Percentiles rank a stretch among this genome's conserved stretches.
These are phyloP conservation scores for Drosophila hawaiiensis DNA, from an alignment of 2,888 invertebrate species.

Conservation along the genomic window DNA sequence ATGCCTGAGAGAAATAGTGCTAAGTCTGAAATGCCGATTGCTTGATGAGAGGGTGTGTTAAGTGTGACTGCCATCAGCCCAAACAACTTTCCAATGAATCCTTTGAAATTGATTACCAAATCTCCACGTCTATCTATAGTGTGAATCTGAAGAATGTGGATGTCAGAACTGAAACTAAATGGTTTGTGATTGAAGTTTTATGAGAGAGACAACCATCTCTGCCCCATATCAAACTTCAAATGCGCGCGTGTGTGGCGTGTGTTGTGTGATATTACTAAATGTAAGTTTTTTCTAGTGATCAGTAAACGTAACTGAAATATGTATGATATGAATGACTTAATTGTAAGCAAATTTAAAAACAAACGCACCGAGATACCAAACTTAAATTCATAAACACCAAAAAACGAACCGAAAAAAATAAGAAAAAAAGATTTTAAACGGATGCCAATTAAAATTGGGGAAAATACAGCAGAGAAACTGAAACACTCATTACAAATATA, in stretches of 20 bases:
- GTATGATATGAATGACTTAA: slow-evolving; percentile 55
- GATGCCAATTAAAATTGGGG: slow-evolving; percentile 54
- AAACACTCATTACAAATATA: slow-evolving; percentile 19
- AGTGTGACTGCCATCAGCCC: slow-evolving; percentile 26
- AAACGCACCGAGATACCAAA: slow-evolving; percentile 39
- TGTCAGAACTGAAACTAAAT: slow-evolving; percentile 41
- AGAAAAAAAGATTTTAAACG: slow-evolving; percentile 76
- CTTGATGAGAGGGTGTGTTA: slow-evolving; percentile 7
- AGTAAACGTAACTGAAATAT: slow-evolving; percentile 37
- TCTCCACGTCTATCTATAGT: slow-evolving; percentile 49
- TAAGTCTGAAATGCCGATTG: slow-evolving; percentile 32
- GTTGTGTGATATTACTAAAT: slow-evolving; percentile 77
- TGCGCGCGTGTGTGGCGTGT: slow-evolving; percentile 73
- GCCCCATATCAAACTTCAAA: slow-evolving; percentile 50
- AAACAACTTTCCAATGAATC: slow-evolving; percentile 31
- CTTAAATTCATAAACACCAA: slow-evolving; percentile 43
- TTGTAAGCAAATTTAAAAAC: slow-evolving; percentile 58
- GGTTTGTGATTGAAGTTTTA: slow-evolving; percentile 47
- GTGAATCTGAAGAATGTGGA: slow-evolving; percentile 58
- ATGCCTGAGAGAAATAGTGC: slow-evolving; percentile 34
- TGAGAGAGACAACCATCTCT: slow-evolving; percentile 18
- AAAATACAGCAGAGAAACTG: slow-evolving; percentile 13
- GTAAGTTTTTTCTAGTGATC: slow-evolving; percentile 65
- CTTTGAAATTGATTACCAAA: slow-evolving; percentile 26
- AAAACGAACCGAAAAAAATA: slow-evolving; percentile 32